Evolutionary conservation across 2,113 vertebrate species (phyloP).

Genomic region (Hirundichthys speculiger): DNA sequence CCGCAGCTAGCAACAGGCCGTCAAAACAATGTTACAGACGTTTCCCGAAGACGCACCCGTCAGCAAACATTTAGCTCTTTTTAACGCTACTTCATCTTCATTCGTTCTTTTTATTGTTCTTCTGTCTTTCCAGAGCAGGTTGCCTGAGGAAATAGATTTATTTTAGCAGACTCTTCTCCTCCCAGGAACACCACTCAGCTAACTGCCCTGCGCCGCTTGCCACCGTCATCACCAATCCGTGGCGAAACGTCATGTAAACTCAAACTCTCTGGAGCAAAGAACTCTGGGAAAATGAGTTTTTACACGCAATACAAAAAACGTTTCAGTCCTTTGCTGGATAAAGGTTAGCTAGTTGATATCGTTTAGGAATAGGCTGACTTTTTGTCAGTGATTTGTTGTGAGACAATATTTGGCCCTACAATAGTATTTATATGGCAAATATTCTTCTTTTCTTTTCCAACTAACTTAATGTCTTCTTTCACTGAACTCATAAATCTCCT

Average conservation of each 20-base stretch:
- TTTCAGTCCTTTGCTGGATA: too few relatives aligned
- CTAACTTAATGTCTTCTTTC: too few relatives aligned
- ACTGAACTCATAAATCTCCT: too few relatives aligned
- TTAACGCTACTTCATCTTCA: not conserved
- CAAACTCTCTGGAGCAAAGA: constrained; percentile 12
- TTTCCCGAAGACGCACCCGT: not conserved
- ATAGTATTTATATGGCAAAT: too few relatives aligned
- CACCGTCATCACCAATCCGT: constrained; percentile 63
- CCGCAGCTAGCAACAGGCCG: constrained; percentile 71
- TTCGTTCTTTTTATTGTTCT: not conserved
- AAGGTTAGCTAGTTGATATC: too few relatives aligned
- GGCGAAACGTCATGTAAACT: constrained; percentile 36
- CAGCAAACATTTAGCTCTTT: not conserved
- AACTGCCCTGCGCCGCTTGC: constrained; percentile 54
- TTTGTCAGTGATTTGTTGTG: too few relatives aligned
- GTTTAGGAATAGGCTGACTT: too few relatives aligned
- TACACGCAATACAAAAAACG: too few relatives aligned
- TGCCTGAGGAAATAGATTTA: constrained; percentile 13
- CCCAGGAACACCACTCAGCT: constrained; percentile 16
- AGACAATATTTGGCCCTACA: too few relatives aligned
- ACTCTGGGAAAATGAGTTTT: constrained; percentile 60
- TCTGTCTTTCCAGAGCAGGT: not conserved
- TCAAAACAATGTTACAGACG: constrained; percentile 57
- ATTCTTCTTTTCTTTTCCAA: too few relatives aligned
- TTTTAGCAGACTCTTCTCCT: constrained; percentile 48